phyloP scores from a whole-genome alignment of 2,797 vertebrate species.

The Semotilus atromaculatus region DNA sequence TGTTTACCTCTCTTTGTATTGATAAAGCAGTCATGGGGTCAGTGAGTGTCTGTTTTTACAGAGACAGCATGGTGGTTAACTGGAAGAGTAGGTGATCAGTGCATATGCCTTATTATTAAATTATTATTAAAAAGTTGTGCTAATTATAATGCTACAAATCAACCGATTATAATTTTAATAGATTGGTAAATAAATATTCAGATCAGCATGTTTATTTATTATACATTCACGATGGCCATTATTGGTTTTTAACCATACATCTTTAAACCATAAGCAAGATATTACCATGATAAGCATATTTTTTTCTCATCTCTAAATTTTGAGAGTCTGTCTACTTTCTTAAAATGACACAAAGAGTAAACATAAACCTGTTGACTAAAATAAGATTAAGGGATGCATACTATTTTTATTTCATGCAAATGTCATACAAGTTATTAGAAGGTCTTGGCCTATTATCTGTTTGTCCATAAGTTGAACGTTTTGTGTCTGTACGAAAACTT shows the following conservation, averaged over 20 bases:
- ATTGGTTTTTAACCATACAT: neutral
- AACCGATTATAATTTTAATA: neutral
- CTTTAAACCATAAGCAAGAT: neutral
- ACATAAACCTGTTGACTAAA: neutral
- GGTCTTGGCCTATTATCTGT: neutral
- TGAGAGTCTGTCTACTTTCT: neutral
- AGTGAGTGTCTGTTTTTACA: slow-evolving; percentile 15
- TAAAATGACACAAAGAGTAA: neutral
- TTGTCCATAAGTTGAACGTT: neutral
- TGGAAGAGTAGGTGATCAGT: neutral
- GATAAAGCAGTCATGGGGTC: slow-evolving; percentile 36
- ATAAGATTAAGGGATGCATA: neutral
- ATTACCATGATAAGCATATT: neutral
- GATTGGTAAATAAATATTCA: neutral
- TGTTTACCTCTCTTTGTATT: slow-evolving; percentile 32
- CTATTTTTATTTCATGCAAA: neutral
- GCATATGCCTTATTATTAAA: no score
- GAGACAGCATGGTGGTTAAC: slow-evolving; percentile 2
- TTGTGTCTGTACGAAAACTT: neutral
- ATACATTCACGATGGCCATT: neutral
- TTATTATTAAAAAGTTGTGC: neutral
- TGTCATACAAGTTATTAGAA: neutral
- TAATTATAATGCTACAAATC: neutral
- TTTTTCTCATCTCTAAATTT: no score
- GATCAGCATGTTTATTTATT: neutral